Evolutionary conservation across 2,113 vertebrate genomes (phyloP).

Genomic region (Microtus montanus): DNA sequence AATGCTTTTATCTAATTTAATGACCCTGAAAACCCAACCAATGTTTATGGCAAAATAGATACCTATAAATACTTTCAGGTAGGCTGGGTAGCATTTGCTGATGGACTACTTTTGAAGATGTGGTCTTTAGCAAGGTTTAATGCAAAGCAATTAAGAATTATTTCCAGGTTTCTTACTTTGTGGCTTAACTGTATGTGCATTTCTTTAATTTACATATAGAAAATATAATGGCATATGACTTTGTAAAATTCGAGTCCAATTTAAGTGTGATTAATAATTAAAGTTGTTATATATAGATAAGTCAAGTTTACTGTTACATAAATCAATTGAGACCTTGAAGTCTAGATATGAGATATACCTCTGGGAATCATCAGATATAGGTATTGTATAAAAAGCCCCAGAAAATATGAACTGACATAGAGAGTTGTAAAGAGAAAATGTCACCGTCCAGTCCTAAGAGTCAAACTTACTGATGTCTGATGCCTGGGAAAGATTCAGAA

Average conservation of each 20-base stretch:
- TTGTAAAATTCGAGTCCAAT: not conserved
- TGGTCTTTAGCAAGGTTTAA: not conserved
- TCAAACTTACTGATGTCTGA: not conserved
- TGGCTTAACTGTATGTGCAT: not conserved
- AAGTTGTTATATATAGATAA: not conserved
- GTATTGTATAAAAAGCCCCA: not conserved
- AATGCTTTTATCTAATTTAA: not conserved
- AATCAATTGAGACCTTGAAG: conserved; percentile 19
- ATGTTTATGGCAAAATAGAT: too few relatives aligned
- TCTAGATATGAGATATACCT: not conserved
- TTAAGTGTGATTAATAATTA: not conserved
- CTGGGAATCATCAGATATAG: not conserved
- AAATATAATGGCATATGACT: not conserved
- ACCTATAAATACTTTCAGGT: not conserved
- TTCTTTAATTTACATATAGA: not conserved
- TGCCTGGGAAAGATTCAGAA: not conserved
- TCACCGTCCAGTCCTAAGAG: not conserved
- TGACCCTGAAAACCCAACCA: not conserved
- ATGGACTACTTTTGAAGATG: not conserved
- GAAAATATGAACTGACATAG: not conserved
- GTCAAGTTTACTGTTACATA: not conserved
- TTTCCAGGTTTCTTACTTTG: not conserved
- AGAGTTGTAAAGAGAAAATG: not conserved
- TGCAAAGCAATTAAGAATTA: not conserved
- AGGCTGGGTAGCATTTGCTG: not conserved